These are phyloP conservation scores for Gymnarchus niloticus DNA, from an alignment of 2,113 vertebrate species.

Conservation along the genomic window DNA sequence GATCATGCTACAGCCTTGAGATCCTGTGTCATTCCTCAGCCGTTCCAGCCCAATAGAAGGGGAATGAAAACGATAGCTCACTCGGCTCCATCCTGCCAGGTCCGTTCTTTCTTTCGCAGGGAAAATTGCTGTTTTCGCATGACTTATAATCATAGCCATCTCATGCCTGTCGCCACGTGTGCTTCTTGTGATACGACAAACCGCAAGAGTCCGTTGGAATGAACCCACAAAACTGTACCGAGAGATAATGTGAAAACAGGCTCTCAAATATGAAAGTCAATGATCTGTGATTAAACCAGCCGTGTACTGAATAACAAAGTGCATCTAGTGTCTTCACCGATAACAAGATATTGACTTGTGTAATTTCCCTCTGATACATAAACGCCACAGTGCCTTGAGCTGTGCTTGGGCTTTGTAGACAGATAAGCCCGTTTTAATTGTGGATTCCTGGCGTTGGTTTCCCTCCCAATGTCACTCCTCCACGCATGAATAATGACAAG, in stretches of 20 bases:
- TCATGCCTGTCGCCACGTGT: neutral
- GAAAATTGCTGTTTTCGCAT: slow-evolving; percentile 16
- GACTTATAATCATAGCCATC: slow-evolving; percentile 4
- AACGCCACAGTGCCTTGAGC: neutral
- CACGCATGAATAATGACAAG: neutral
- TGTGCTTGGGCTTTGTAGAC: neutral
- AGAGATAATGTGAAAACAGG: neutral
- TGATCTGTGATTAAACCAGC: slow-evolving; percentile 10
- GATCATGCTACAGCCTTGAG: neutral
- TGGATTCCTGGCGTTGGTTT: neutral
- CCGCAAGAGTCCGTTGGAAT: neutral
- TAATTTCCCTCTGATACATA: slow-evolving; percentile 14
- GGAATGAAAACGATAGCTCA: neutral
- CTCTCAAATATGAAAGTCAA: slow-evolving; percentile 9
- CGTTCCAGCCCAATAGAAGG: neutral
- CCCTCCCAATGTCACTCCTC: neutral
- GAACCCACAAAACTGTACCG: neutral
- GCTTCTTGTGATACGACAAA: neutral
- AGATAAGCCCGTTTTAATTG: neutral
- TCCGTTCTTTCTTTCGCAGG: neutral
- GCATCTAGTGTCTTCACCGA: slow-evolving; percentile 14
- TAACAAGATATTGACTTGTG: slow-evolving; percentile 16
- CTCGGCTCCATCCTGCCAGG: neutral
- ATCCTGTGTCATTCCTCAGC: neutral
- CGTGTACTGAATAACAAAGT: neutral